phyloP scores from a whole-genome alignment of 2,888 invertebrate genomes.

The Pogonocherus hispidulus region DNA sequence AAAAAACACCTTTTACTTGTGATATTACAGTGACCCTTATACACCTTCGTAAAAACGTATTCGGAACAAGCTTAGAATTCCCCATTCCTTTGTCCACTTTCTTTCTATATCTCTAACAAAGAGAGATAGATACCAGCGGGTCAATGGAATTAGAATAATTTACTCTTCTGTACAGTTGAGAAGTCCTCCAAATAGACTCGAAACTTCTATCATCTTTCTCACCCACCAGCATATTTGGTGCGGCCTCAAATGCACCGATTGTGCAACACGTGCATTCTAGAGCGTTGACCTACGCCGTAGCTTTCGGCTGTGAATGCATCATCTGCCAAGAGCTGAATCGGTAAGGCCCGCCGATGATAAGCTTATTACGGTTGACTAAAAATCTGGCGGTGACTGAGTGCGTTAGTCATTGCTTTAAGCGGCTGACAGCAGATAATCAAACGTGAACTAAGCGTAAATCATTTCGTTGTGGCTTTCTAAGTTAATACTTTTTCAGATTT shows the following conservation, averaged over 20 bases:
- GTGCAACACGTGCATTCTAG: conserved; percentile 30
- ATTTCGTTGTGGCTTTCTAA: background rate
- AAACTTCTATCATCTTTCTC: conserved; percentile 18
- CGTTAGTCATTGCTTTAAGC: background rate
- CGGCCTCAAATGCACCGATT: conserved; percentile 5
- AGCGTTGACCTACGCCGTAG: conserved; percentile 23
- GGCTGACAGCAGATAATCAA: background rate
- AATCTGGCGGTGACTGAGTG: background rate
- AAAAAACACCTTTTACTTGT: no score
- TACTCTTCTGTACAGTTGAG: no score
- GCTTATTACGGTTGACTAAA: conserved; percentile 8
- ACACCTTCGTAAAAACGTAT: no score
- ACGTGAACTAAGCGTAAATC: background rate
- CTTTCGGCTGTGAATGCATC: conserved; percentile 14
- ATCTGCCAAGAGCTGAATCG: conserved; percentile 7
- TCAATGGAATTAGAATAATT: no score
- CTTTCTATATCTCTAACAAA: no score
- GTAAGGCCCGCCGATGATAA: conserved; percentile 1
- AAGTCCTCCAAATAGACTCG: no score
- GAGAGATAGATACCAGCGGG: no score
- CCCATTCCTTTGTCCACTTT: no score
- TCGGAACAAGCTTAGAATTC: no score
- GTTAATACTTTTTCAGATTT: background rate
- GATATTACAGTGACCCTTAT: no score
- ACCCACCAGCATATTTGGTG: conserved; percentile 23